Percentiles rank a stretch among this genome's conserved stretches.
These are phyloP conservation scores for Notolabrus celidotus DNA, from an alignment of 2,797 vertebrate genomes.

Conservation along the genomic window DNA sequence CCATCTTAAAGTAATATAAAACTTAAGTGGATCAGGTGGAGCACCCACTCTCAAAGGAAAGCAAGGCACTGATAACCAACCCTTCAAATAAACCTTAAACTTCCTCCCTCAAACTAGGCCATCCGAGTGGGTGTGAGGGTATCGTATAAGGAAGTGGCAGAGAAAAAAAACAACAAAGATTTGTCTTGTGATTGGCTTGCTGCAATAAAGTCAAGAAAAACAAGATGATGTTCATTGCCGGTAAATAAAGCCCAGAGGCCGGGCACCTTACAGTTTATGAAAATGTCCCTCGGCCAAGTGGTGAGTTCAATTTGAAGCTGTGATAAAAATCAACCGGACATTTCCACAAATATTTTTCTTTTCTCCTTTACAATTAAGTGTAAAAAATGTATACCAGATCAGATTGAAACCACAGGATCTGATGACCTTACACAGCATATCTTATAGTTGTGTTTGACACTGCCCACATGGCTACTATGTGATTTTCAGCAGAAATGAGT, in stretches of 20 bases:
- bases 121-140: background rate
- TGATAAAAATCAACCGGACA: background rate
- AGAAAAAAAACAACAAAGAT: constrained; percentile 24
- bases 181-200: constrained; percentile 4
- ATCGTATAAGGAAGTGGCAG: constrained; percentile 46
- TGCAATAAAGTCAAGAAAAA: constrained; percentile 22
- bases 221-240: constrained; percentile 8
- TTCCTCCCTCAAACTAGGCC: constrained; percentile 45
- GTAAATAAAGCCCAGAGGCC: background rate
- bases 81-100: constrained; percentile 49
- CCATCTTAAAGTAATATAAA: background rate
- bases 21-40: constrained; percentile 3
- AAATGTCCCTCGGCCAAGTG: background rate
- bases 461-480: background rate
- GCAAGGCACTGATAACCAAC: constrained; percentile 18
- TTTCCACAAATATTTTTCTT: no score
- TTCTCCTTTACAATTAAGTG: no score
- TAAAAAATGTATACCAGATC: no score
- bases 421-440: background rate
- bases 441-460: no score
- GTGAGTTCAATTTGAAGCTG: background rate
- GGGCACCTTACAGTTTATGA: constrained; percentile 6
- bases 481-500: background rate
- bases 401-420: background rate
- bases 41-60: constrained; percentile 8